Evolutionary conservation across 2,113 vertebrate species (phyloP), one percentile per base, ranked within the genome.

Genomic region (Brachypteracias leptosomus): DNA sequence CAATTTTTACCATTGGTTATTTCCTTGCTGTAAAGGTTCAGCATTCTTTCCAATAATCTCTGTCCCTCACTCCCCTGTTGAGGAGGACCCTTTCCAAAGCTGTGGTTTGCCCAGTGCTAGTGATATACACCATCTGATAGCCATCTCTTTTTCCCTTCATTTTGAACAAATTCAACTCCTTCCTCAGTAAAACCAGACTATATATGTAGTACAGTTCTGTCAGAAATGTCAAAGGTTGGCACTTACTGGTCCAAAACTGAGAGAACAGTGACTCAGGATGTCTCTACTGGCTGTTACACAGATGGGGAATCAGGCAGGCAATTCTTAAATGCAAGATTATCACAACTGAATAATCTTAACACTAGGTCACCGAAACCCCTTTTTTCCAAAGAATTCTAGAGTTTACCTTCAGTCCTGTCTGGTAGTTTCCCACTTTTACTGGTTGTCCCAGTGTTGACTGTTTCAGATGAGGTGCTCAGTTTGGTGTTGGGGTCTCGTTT

Each of bases 401-500:
- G 33, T 74, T 98, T 98, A 99, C 98, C 98, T 97, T 99, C 98
- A 5, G 96, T 94, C 78, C 98, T 98, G 83, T 99, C 98, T 0
- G 97, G 88, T 65, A 97, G 97, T 96, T 98, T 99, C 51, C 98
- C 98, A n/a, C 97, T 97, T 94, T 98, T 99, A 51, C 93, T 97
- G 25, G 97, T 96, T 6, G 98, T 96, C 62, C 97, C 96, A 31
- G 97, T 97, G 70, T 99, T 98, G 92, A 99, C 99, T 0, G 98
- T 98, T 98, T 99, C 99, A 3, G 99, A 99, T 2, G 99, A 99
- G 84, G 98, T 99, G 98, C 99, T 99, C 91, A 99, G 96, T 97
- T 99, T 99, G 96, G 99, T 99, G 97, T 97, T 99, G 77, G 99
- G 99, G 94, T 99, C 99, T 95, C 99, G 95, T 92, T 98, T 99